Base-by-base conservation (phyloP, 2,797 vertebrate genomes). In the Sylvilagus floridanus region DNA sequence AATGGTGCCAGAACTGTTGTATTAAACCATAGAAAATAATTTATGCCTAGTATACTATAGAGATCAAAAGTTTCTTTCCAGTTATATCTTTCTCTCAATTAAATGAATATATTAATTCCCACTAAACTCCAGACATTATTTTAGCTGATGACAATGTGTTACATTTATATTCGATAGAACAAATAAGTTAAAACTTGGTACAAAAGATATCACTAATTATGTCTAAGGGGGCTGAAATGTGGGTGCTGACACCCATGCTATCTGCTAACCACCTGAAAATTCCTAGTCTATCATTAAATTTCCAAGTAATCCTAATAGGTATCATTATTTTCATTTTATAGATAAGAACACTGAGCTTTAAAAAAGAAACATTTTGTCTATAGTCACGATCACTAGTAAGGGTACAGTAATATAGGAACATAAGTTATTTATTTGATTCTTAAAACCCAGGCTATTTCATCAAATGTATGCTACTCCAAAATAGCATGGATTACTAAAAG, bases 131-230 rank as follows among this genome's bases (percentile, higher is more conserved):
- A 84, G 62, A 81, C 14, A 54, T 72, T 71, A 71, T 62, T 28
- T 78, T 95, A 76, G 21, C 76, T 88, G n/a, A 30, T 88, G 91
- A 84, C 30, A 95, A 84, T 82, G 19, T 75, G 0, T 21, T 52
- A n/a, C 7, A 93, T 22, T 78, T 75, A 26, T 12, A 86, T 72
- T 79, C 16, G 16, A 5, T 50, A 88, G n/a, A 90, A 86, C 16
- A 83, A 52, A 42, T 5, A 35, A 13, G 7, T 22, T 57, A 42
- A 50, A 82, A 66, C 88, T 75, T 84, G 6, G 8, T 57, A 84
- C 7, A 88, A 84, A 93, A 81, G 16, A 62, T 47, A 83, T 52
- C 35, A 82, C 16, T 90, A 62, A 69, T 3, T n/a, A 50, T 32
- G 57, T 69, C 79, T 54, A 81, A 76, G 7, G 12, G 35, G 12